Conservation (phyloP, 2,888 invertebrate genomes). For the Polietes domitor region DNA sequence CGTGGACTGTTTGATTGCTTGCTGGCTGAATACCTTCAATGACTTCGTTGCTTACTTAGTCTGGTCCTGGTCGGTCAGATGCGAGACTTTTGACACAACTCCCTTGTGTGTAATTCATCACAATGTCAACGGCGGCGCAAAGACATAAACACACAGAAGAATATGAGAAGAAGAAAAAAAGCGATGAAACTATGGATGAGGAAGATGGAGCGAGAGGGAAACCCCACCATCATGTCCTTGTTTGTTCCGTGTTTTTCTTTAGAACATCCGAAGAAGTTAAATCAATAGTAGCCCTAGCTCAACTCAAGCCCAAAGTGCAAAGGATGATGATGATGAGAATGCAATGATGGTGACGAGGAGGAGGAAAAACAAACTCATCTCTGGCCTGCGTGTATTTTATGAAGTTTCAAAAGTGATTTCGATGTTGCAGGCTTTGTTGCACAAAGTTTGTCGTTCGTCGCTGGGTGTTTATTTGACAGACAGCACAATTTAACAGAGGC, state of each 20-base stretch:
- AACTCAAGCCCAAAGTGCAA: background rate
- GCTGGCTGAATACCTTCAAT: background rate
- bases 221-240: background rate
- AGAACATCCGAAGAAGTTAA: background rate
- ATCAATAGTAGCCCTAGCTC: background rate
- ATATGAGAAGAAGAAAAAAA: too few species aligned
- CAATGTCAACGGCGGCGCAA: constrained; percentile 50
- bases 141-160: constrained; percentile 32
- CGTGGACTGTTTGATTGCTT: background rate
- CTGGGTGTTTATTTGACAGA: constrained; percentile 58
- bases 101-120: constrained; percentile 65
- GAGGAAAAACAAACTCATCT: constrained; percentile 9
- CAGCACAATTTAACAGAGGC: constrained; percentile 53
- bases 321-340: too few species aligned
- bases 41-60: constrained; percentile 13
- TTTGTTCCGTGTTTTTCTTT: constrained; percentile 37
- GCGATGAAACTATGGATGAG: too few species aligned
- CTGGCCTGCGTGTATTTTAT: constrained; percentile 35
- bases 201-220: background rate
- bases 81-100: constrained; percentile 62
- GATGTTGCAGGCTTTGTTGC: background rate
- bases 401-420: constrained; percentile 32
- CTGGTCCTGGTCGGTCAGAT: constrained; percentile 46
- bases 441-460: constrained; percentile 14
- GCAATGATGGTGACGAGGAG: too few species aligned